Evolutionary conservation across 1,140 invertebrate species (phyloP).

Genomic region (Cecropterus lyciades): DNA sequence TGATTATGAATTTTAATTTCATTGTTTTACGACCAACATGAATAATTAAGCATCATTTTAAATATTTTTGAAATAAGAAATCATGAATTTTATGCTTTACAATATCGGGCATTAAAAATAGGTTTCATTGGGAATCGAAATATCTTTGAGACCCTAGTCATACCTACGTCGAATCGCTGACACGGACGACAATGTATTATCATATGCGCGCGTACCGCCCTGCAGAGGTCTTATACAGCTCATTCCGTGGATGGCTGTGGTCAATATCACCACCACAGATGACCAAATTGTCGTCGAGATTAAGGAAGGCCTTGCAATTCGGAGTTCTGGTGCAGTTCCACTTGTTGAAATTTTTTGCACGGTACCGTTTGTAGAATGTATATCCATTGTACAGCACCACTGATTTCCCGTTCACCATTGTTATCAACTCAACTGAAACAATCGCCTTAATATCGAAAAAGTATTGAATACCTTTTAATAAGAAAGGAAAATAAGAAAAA

Average conservation of each 20-base stretch:
- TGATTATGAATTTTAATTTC: no score
- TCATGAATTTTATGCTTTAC: no score
- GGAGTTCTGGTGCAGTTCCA: constrained; percentile 54
- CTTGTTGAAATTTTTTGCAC: constrained; percentile 35
- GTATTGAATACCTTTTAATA: no score
- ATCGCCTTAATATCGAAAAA: neutral
- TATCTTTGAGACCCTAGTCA: no score
- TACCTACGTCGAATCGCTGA: no score
- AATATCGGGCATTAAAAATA: no score
- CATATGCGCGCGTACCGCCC: constrained; percentile 32
- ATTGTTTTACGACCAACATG: no score
- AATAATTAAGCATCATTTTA: no score
- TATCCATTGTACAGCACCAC: constrained; percentile 43
- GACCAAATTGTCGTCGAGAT: constrained; percentile 32
- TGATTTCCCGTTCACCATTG: constrained; percentile 48
- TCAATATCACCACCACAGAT: constrained; percentile 5
- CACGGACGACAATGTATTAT: no score
- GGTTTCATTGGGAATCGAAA: no score
- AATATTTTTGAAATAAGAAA: no score
- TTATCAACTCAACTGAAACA: constrained; percentile 48
- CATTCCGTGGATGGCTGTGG: constrained; percentile 27
- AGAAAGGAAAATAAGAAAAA: no score
- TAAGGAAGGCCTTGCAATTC: constrained; percentile 44
- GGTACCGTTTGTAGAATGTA: constrained; percentile 50
- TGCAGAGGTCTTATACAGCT: constrained; percentile 6